These are phyloP conservation scores for Diadegma fenestrale DNA, from an alignment of 2,888 invertebrate genomes.

Conservation along the genomic window DNA sequence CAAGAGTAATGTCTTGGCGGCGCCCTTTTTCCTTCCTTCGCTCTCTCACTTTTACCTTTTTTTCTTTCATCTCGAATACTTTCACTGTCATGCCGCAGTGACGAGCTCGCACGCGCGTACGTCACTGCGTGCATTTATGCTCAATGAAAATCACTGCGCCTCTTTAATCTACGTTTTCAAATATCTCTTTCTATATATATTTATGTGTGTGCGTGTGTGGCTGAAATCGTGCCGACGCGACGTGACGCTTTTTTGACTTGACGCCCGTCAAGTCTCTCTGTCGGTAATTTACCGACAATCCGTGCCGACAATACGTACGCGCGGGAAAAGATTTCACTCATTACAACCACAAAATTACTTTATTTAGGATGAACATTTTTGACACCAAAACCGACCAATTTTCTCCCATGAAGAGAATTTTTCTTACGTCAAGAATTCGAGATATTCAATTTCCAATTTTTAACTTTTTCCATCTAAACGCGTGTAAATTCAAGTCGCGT, in stretches of 20 bases:
- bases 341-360: too few relatives aligned
- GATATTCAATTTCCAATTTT: too few relatives aligned
- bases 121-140: conserved; percentile 58
- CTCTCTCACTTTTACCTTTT: conserved; percentile 3
- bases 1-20: conserved; percentile 36
- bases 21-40: conserved; percentile 57
- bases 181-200: neutral
- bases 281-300: conserved; percentile 24
- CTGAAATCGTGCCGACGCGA: conserved; percentile 24
- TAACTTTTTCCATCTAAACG: too few relatives aligned
- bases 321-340: neutral
- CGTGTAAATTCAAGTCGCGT: too few relatives aligned
- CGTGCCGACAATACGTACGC: neutral
- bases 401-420: too few relatives aligned
- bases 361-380: too few relatives aligned
- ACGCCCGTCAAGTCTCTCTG: neutral
- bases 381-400: too few relatives aligned
- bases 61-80: conserved; percentile 40
- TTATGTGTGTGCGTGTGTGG: neutral
- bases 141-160: conserved; percentile 58
- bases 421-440: too few relatives aligned
- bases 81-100: conserved; percentile 60
- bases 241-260: conserved; percentile 40
- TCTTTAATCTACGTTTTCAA: conserved; percentile 24
- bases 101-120: conserved; percentile 59